Evolutionary conservation across 2,113 vertebrate genomes (phyloP), one percentile per base, ranked within the genome.

Genomic region (Columba livia): DNA sequence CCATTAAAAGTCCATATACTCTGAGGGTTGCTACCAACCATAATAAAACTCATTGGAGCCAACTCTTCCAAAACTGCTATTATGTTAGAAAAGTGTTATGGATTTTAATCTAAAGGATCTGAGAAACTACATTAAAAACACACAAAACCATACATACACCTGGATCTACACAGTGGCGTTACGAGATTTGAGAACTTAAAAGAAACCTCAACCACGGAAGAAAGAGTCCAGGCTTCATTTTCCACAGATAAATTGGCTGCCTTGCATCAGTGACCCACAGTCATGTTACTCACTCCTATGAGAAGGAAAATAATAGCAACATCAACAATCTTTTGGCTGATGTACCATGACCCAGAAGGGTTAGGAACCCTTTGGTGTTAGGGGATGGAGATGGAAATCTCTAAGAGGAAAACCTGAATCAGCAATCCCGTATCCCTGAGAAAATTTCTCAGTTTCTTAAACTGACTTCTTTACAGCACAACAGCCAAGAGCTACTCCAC

Each of bases 121-220:
- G 65, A 75, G 48, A 81, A 92, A 21, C 23, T 73, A 60, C 42
- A 57, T 44, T 81, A 74, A 84, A 94, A 92, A 3, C 57, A 81
- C 65, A 67, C 26, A 81, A 71, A 93, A 8, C 29, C 36, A 64
- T 74, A 50, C 44, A 28, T 20, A 75, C 65, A 93, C 80, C 78
- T 90, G 90, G 75, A 94, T 32, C 53, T 90, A 50, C 66, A 79
- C 26, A 1, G 88, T 90, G 83, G 80, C 50, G 90, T 93, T 87
- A 81, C 1, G 10, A 92, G 40, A 7, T 58, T 75, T 75, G 66
- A 65, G 80, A 53, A 53, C 44, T 61, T 58, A 58, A 75, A 93
- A 79, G 69, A 64, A 8, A 61, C 57, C 69, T 85, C 61, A 89
- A 44, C 53, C 57, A 75, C 1, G 9, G 73, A 79, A 87, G 83